These are phyloP conservation scores for Mellivora capensis DNA, from an alignment of 2,113 vertebrate species.

Conservation along the genomic window DNA sequence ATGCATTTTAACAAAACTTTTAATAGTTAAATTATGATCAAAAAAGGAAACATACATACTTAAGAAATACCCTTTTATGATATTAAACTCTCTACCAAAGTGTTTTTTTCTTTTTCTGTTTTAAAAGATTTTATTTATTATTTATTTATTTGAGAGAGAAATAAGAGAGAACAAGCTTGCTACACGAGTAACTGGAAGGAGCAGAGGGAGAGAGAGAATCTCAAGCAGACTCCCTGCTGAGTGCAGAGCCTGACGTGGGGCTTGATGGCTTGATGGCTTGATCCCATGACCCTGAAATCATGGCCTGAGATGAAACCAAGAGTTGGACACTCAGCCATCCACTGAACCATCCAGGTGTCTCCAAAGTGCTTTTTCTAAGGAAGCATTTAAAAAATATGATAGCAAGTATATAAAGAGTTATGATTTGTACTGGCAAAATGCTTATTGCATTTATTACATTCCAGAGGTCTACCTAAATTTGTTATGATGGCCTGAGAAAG, in stretches of 20 bases:
- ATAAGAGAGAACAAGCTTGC: background rate
- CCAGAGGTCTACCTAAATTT: background rate
- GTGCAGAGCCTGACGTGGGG: background rate
- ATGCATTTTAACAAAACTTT: background rate
- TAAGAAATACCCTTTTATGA: background rate
- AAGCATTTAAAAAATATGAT: background rate
- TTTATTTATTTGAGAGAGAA: background rate
- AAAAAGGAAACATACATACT: background rate
- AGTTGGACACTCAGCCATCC: background rate
- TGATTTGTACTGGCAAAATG: background rate
- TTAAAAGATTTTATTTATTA: background rate
- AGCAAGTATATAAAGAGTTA: background rate
- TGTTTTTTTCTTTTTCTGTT: background rate
- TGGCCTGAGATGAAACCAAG: background rate
- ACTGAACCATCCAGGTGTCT: background rate
- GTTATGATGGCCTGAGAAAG: background rate
- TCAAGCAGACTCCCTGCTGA: background rate
- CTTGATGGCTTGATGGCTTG: background rate
- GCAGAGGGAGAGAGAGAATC: background rate
- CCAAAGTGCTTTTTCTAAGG: background rate
- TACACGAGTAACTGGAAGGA: background rate
- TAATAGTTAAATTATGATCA: background rate
- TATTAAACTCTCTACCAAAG: background rate
- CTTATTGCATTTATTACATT: conserved; percentile 1
- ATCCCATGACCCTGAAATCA: background rate